Percentiles rank a stretch among this genome's conserved stretches.
phyloP scores from a whole-genome alignment of 2,888 invertebrate species.

The Masnerella sp. region DNA sequence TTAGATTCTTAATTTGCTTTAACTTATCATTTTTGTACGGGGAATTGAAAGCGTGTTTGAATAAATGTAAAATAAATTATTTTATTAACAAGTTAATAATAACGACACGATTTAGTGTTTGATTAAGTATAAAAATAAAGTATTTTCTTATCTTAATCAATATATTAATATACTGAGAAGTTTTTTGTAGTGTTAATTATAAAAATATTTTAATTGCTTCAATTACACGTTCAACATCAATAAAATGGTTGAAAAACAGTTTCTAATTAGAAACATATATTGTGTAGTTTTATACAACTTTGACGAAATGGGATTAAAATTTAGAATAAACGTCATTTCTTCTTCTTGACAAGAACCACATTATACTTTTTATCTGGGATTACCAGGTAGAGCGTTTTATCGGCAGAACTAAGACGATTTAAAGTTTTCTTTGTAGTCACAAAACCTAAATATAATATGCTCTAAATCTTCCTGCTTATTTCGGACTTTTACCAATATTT shows the following conservation, averaged over 20 bases:
- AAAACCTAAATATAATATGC: not conserved
- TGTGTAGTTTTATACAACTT: not conserved
- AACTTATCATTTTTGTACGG: no score
- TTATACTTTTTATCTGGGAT: not conserved
- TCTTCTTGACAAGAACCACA: not conserved
- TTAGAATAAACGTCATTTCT: not conserved
- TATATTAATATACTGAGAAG: not conserved
- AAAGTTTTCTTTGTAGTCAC: not conserved
- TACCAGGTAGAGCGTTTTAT: not conserved
- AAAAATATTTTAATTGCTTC: not conserved
- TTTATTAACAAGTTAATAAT: not conserved
- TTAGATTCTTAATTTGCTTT: no score
- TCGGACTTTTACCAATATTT: not conserved
- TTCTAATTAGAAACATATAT: not conserved
- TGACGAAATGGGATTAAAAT: not conserved
- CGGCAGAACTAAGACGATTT: not conserved
- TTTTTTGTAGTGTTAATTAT: not conserved
- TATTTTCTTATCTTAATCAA: not conserved
- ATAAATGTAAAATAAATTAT: conserved; percentile 1
- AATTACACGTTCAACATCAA: not conserved
- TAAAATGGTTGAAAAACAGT: no score
- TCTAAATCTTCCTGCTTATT: not conserved
- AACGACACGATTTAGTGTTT: not conserved
- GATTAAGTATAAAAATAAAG: not conserved
- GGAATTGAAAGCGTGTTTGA: not conserved